A percentile compares a stretch with the other conserved stretches of the same genome.
Evolutionary conservation across 2,113 vertebrate genomes (phyloP).

Genomic region (Hyaena hyaena): DNA sequence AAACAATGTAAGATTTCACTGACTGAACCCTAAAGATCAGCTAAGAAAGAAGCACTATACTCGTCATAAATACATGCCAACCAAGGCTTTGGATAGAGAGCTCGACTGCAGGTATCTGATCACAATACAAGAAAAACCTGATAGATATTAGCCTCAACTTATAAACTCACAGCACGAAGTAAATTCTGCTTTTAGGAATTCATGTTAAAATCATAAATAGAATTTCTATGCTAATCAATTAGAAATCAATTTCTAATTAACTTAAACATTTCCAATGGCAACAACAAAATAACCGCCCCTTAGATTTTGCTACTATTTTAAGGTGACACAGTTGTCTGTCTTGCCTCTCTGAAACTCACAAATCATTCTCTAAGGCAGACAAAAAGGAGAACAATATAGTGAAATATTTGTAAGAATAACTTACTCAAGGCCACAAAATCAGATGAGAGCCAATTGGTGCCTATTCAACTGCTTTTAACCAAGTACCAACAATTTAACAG

Average conservation of each 20-base stretch:
- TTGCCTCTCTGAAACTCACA: constrained; percentile 46
- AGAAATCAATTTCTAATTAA: constrained; percentile 55
- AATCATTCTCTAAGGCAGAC: constrained; percentile 37
- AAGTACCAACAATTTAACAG: constrained; percentile 46
- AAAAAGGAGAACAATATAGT: constrained; percentile 42
- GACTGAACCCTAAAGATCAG: constrained; percentile 28
- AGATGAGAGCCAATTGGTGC: constrained; percentile 36
- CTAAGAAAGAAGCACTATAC: constrained; percentile 8
- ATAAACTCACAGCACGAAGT: constrained; percentile 8
- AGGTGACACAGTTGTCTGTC: constrained; percentile 2
- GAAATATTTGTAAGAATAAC: constrained; percentile 27
- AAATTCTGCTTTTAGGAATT: constrained; percentile 37
- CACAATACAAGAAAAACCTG: not conserved
- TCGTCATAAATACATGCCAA: constrained; percentile 47
- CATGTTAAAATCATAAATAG: not conserved
- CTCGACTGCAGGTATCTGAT: not conserved
- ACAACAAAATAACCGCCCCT: constrained; percentile 6
- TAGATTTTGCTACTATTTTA: constrained; percentile 50
- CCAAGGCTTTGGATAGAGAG: not conserved
- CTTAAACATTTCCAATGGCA: constrained; percentile 4
- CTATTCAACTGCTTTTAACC: constrained; percentile 52
- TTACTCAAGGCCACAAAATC: constrained; percentile 37
- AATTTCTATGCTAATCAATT: constrained; percentile 49
- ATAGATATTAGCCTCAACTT: not conserved
- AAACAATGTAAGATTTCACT: not conserved